Conservation (phyloP, 1,140 invertebrate species). For the Trachymyrmex septentrionalis region DNA sequence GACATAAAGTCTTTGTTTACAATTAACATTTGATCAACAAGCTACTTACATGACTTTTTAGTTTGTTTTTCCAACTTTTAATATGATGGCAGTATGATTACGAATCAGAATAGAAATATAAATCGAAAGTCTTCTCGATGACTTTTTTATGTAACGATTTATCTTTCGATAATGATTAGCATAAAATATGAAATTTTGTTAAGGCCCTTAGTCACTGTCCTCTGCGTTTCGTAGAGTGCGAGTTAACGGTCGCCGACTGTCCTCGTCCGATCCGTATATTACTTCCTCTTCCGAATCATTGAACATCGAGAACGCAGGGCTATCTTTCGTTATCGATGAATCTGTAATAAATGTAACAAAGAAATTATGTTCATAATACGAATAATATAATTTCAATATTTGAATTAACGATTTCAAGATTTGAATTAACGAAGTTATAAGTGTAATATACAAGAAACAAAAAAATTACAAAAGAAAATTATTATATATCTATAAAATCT, state of each 20-base stretch:
- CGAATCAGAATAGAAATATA: conserved; percentile 8
- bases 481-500: neutral
- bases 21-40: conserved; percentile 42
- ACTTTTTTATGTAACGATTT: conserved; percentile 4
- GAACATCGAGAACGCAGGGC: conserved; percentile 99
- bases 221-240: conserved; percentile 88
- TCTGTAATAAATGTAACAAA: conserved; percentile 88
- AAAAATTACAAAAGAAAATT: neutral
- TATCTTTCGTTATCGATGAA: conserved; percentile 97
- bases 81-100: conserved; percentile 30
- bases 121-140: neutral
- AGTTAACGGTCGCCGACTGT: conserved; percentile 92
- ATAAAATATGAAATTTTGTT: conserved; percentile 29
- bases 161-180: neutral
- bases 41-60: conserved; percentile 15
- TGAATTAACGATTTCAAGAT: neutral
- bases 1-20: neutral
- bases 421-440: neutral
- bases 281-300: conserved; percentile 99
- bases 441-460: neutral
- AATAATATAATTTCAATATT: neutral
- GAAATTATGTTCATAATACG: neutral
- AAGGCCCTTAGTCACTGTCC: conserved; percentile 88
- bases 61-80: neutral
- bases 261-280: conserved; percentile 97